These are phyloP conservation scores for Candidula unifasciata DNA, from an alignment of 2,888 invertebrate genomes.

Conservation along the genomic window DNA sequence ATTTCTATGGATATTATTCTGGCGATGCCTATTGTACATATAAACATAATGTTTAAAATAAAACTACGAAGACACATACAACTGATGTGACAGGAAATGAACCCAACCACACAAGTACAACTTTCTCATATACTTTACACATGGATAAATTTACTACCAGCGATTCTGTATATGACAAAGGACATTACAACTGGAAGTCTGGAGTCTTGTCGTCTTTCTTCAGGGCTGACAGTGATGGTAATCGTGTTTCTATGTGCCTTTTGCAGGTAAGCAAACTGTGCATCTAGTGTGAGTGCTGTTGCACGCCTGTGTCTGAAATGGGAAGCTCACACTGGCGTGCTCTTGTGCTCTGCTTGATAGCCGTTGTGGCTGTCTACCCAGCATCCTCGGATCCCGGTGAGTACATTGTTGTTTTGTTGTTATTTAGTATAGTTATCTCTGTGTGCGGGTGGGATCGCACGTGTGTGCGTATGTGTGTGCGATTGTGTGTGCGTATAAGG, in stretches of 20 bases:
- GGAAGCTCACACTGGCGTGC: constrained; percentile 2
- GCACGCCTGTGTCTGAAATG: neutral
- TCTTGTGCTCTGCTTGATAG: neutral
- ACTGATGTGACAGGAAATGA: no score
- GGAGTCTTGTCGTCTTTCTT: neutral
- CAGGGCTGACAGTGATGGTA: neutral
- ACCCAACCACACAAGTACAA: no score
- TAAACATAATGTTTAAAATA: no score
- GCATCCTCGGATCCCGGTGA: constrained; percentile 12
- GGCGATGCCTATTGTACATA: no score
- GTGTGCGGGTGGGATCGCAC: no score
- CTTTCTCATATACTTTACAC: neutral
- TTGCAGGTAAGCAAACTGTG: constrained; percentile 33
- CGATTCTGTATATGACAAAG: neutral
- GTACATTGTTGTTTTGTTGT: constrained; percentile 26
- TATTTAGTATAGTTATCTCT: neutral
- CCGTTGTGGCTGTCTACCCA: neutral
- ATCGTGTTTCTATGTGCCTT: constrained; percentile 36
- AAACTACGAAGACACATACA: no score
- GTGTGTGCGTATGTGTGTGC: no score
- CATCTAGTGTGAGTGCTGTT: constrained; percentile 27
- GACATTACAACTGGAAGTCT: neutral
- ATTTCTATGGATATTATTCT: no score
- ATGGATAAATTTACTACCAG: neutral
- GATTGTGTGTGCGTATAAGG: no score